Conservation (phyloP, 2,797 vertebrate species). For the Halcyon chelicuti region DNA sequence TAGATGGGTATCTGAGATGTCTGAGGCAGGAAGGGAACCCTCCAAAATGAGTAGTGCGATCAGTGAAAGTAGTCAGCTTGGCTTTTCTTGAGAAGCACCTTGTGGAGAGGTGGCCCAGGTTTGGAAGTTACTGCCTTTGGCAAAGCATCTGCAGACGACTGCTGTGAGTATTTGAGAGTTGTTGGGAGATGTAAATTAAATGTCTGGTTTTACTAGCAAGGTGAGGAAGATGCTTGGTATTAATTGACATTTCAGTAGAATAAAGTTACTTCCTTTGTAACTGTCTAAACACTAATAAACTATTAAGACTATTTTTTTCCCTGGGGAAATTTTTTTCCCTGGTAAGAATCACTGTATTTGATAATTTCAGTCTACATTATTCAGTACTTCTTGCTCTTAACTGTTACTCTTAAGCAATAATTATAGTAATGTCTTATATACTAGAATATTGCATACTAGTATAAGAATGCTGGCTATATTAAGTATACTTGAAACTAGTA, state of each 20-base stretch:
- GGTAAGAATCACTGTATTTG: neutral
- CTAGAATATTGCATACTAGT: neutral
- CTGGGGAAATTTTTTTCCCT: no score
- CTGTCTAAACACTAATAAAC: neutral
- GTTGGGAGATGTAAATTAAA: neutral
- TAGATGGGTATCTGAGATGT: neutral
- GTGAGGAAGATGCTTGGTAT: neutral
- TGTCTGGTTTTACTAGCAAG: neutral
- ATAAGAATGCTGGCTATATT: neutral
- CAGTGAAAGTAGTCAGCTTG: neutral
- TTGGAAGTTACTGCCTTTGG: neutral
- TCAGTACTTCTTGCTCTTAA: neutral
- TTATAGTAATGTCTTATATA: neutral
- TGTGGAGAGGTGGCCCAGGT: neutral
- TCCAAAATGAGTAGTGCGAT: neutral
- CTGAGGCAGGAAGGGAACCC: neutral
- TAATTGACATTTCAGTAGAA: neutral
- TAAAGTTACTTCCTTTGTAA: neutral
- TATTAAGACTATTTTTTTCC: neutral
- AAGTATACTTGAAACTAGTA: neutral
- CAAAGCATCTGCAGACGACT: neutral
- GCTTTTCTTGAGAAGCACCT: neutral
- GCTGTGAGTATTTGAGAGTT: neutral
- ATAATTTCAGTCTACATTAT: neutral
- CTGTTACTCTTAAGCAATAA: neutral